Evolutionary conservation across 2,797 vertebrate species (phyloP).

Genomic region (Leucoraja ocellata): DNA sequence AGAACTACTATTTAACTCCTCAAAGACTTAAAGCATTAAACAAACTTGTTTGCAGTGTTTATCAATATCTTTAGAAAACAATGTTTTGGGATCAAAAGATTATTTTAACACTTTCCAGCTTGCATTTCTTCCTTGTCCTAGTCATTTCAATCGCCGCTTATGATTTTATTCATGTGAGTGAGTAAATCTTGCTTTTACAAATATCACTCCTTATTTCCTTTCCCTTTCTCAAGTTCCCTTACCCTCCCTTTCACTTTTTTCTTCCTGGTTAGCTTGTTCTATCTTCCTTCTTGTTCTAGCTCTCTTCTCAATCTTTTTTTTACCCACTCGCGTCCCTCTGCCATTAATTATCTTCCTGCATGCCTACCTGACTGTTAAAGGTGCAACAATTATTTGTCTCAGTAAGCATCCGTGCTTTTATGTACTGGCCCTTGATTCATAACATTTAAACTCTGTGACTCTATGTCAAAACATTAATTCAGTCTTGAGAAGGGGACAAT

Average conservation of each 20-base stretch:
- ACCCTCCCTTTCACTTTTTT: too few relatives aligned
- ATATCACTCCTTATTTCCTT: not conserved
- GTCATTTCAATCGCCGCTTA: not conserved
- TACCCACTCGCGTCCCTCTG: not conserved
- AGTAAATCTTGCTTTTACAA: not conserved
- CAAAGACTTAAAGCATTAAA: constrained; percentile 21
- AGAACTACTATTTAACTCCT: constrained; percentile 16
- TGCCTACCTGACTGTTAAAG: not conserved
- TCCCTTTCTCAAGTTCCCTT: too few relatives aligned
- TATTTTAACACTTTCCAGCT: constrained; percentile 35
- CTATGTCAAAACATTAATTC: too few relatives aligned
- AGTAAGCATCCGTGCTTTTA: not conserved
- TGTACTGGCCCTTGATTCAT: not conserved
- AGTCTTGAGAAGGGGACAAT: not conserved
- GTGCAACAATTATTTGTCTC: not conserved
- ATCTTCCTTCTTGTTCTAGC: too few relatives aligned
- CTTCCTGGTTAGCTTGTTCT: not conserved
- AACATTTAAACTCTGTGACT: too few relatives aligned
- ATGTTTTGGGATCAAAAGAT: not conserved
- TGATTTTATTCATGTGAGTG: not conserved
- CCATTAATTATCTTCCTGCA: not conserved
- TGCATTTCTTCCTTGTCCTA: not conserved
- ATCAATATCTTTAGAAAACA: not conserved
- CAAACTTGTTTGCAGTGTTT: not conserved
- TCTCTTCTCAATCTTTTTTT: too few relatives aligned